Evolutionary conservation across 2,113 vertebrate genomes (phyloP).

Genomic region (Rhineura floridana): DNA sequence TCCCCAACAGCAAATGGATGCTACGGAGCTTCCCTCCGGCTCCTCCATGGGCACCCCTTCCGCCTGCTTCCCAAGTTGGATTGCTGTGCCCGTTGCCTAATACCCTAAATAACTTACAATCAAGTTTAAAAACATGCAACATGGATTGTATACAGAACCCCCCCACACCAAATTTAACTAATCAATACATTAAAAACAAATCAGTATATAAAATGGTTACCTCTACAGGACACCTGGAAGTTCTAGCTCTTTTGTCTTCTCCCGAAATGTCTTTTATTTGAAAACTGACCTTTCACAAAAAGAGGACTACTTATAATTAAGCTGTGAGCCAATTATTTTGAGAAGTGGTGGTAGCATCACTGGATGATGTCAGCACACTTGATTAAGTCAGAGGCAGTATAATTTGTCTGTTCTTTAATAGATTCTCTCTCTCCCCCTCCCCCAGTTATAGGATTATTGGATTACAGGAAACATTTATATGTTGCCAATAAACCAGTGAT

Average conservation of each 20-base stretch:
- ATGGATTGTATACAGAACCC: too few species aligned
- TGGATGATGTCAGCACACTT: background rate
- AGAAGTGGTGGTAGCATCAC: background rate
- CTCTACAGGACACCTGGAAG: background rate
- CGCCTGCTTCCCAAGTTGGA: too few species aligned
- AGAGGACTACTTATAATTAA: background rate
- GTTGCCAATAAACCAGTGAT: background rate
- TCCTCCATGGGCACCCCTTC: too few species aligned
- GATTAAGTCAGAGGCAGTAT: background rate
- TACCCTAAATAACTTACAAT: too few species aligned
- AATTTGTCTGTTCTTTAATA: background rate
- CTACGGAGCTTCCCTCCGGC: too few species aligned
- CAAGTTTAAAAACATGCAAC: too few species aligned
- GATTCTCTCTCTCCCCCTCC: too few species aligned
- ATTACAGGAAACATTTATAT: background rate
- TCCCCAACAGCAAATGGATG: too few species aligned
- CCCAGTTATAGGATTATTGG: too few species aligned
- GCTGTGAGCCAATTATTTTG: background rate
- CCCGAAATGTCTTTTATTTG: background rate
- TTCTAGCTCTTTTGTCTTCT: conserved; percentile 14
- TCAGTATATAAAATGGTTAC: background rate
- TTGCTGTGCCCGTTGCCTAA: too few species aligned
- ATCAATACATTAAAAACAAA: too few species aligned
- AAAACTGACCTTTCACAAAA: background rate
- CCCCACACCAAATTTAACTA: too few species aligned